These are phyloP conservation scores for Geococcyx californianus DNA, from an alignment of 2,113 vertebrate genomes.

Conservation along the genomic window DNA sequence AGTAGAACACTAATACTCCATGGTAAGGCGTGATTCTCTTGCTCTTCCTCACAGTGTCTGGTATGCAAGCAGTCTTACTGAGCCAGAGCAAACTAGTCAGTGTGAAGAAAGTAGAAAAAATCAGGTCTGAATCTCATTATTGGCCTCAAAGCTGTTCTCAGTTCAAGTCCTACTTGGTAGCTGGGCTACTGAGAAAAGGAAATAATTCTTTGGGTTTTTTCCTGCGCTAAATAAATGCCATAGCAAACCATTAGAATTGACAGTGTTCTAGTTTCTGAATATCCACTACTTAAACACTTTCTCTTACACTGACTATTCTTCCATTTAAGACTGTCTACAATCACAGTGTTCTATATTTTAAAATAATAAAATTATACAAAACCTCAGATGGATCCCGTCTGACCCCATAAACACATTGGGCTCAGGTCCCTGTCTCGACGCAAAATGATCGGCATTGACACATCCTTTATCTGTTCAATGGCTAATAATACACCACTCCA, in stretches of 20 bases:
- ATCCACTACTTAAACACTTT: slow-evolving; percentile 1
- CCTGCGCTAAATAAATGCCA: slow-evolving; percentile 33
- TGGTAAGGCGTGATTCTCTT: background rate
- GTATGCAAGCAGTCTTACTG: background rate
- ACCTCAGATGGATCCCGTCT: no score
- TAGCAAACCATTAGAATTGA: background rate
- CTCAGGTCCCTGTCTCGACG: background rate
- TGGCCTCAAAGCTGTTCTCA: slow-evolving; percentile 18
- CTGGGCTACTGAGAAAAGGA: slow-evolving; percentile 31
- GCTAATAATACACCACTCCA: background rate
- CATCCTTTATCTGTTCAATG: background rate
- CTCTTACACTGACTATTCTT: background rate
- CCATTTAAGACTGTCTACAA: background rate
- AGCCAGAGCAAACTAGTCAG: background rate
- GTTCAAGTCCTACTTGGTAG: background rate
- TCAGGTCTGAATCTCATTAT: background rate
- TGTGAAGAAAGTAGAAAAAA: background rate
- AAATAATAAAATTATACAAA: background rate
- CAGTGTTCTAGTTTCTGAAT: background rate
- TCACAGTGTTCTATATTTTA: background rate
- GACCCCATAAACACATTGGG: no score
- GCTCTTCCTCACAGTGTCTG: background rate
- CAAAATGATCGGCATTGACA: background rate
- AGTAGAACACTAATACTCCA: background rate
- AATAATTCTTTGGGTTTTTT: slow-evolving; percentile 30